Percentiles rank a stretch among this genome's conserved stretches.
Conservation (phyloP, 2,888 invertebrate genomes). For the Sphaerophoria taeniata region DNA sequence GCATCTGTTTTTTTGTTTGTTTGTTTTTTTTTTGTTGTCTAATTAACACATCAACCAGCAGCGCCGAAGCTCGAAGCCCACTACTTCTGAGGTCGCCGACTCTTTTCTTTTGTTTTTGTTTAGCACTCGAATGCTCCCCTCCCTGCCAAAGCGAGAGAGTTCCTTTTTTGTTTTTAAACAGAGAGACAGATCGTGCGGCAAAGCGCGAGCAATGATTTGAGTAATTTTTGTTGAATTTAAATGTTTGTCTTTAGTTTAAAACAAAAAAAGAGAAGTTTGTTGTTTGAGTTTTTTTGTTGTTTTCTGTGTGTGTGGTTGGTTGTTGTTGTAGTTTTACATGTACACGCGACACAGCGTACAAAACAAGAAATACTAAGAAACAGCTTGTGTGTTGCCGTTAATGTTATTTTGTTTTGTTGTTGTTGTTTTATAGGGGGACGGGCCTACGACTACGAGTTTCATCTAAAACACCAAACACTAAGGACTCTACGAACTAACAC, state of each 20-base stretch:
- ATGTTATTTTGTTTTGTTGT: too few relatives aligned
- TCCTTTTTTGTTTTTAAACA: slow-evolving; percentile 35
- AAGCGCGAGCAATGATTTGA: slow-evolving; percentile 60
- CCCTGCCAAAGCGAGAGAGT: slow-evolving; percentile 17
- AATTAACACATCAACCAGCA: slow-evolving; percentile 64
- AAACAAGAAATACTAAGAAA: slow-evolving; percentile 70
- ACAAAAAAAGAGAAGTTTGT: slow-evolving; percentile 45
- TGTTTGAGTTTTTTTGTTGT: slow-evolving; percentile 32
- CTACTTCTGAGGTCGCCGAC: slow-evolving; percentile 49
- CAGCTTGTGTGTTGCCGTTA: slow-evolving; percentile 56
- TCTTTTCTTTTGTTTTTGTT: too few relatives aligned
- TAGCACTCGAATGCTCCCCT: slow-evolving; percentile 48
- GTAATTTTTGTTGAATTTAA: slow-evolving; percentile 50
- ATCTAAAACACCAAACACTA: slow-evolving; percentile 82
- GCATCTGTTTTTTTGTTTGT: slow-evolving; percentile 46
- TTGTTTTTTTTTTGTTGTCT: slow-evolving; percentile 16
- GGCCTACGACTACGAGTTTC: slow-evolving; percentile 71
- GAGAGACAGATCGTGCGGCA: slow-evolving; percentile 52
- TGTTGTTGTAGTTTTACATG: slow-evolving; percentile 47
- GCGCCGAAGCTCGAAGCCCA: slow-evolving; percentile 47
- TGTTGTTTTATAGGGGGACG: slow-evolving; percentile 37
- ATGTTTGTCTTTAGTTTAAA: slow-evolving; percentile 39
- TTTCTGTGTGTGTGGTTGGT: slow-evolving; percentile 51
- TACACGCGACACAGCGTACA: slow-evolving; percentile 56
- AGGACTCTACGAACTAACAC: slow-evolving; percentile 81